Percentiles rank a stretch among this genome's conserved stretches.
These are phyloP conservation scores for Zygogramma bicolorata DNA, from an alignment of 2,888 invertebrate species.

Conservation along the genomic window DNA sequence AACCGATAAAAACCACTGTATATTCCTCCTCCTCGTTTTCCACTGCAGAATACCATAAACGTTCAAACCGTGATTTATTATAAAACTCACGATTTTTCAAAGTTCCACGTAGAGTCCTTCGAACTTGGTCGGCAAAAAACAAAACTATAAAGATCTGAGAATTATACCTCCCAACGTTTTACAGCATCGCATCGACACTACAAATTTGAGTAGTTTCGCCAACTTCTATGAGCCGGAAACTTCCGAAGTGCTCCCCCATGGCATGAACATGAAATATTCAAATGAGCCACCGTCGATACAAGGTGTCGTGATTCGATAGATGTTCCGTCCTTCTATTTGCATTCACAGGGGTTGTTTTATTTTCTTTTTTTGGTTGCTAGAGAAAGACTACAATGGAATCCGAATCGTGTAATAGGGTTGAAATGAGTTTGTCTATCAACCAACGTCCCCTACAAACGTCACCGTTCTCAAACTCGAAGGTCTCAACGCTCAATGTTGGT, in stretches of 20 bases:
- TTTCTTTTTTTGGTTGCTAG: no score
- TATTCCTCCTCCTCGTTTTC: not conserved
- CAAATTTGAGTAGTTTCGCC: constrained; percentile 53
- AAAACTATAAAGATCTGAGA: constrained; percentile 28
- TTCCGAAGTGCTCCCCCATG: constrained; percentile 50
- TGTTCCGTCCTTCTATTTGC: not conserved
- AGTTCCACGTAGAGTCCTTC: not conserved
- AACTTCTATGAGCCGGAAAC: constrained; percentile 52
- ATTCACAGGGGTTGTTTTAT: not conserved
- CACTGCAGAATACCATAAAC: not conserved
- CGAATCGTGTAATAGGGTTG: no score
- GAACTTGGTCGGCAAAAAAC: constrained; percentile 19
- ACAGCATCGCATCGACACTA: constrained; percentile 25
- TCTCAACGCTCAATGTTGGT: no score
- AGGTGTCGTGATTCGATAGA: constrained; percentile 3
- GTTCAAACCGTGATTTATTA: not conserved
- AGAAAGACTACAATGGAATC: no score
- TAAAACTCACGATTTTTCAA: not conserved
- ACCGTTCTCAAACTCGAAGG: no score
- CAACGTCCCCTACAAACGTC: no score
- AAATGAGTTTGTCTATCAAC: no score
- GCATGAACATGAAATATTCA: constrained; percentile 56
- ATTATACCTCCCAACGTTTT: constrained; percentile 30
- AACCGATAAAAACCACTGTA: not conserved
- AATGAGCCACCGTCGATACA: constrained; percentile 53